phyloP scores from a whole-genome alignment of 1,140 invertebrate species.

The Ctenoplectra terminalis region DNA sequence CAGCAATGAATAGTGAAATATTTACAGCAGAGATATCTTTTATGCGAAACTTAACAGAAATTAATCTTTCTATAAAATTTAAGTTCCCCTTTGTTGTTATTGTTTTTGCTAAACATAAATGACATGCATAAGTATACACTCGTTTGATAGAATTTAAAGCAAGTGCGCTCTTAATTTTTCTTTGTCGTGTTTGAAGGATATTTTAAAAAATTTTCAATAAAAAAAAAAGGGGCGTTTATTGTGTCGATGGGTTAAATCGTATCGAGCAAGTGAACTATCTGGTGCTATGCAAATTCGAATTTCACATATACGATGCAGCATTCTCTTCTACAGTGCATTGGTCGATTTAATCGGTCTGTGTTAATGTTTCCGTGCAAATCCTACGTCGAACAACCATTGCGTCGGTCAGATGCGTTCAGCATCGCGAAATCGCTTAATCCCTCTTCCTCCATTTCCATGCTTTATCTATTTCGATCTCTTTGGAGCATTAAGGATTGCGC shows the following conservation, averaged over 20 bases:
- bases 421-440: slow-evolving; percentile 50
- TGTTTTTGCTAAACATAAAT: too few relatives aligned
- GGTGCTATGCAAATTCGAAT: slow-evolving; percentile 40
- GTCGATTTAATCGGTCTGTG: slow-evolving; percentile 48
- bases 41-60: too few relatives aligned
- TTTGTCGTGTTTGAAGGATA: too few relatives aligned
- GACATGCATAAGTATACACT: too few relatives aligned
- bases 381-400: slow-evolving; percentile 46
- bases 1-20: too few relatives aligned
- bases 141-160: too few relatives aligned
- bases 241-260: slow-evolving; percentile 1
- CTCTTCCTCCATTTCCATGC: slow-evolving; percentile 39
- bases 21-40: too few relatives aligned
- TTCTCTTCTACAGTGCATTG: slow-evolving; percentile 13
- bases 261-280: background rate
- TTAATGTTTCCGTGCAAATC: slow-evolving; percentile 53
- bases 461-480: slow-evolving; percentile 43
- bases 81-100: too few relatives aligned
- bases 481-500: slow-evolving; percentile 20
- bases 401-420: slow-evolving; percentile 22
- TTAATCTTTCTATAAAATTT: too few relatives aligned
- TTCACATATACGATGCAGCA: slow-evolving; percentile 35
- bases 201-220: background rate
- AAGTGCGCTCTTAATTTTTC: too few relatives aligned
- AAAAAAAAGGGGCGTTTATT: too few relatives aligned